Percentiles rank a stretch among this genome's conserved stretches.
phyloP scores from a whole-genome alignment of 2,113 vertebrate species.

The Gavialis gangeticus region DNA sequence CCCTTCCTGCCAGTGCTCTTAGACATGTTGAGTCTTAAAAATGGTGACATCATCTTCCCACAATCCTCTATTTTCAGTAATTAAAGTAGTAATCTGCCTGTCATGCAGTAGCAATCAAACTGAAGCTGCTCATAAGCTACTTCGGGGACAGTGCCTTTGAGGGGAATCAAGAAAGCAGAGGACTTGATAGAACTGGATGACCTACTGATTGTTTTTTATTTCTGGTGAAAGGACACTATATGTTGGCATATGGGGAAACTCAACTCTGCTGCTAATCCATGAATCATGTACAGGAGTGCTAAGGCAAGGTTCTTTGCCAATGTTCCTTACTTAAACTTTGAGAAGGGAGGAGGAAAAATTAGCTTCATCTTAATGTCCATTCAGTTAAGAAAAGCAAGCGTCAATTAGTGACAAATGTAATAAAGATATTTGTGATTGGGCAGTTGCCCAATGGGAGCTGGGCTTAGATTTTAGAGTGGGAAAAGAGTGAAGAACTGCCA shows the following conservation, averaged over 20 bases:
- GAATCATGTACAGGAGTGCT: slow-evolving; percentile 35
- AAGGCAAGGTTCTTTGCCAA: slow-evolving; percentile 23
- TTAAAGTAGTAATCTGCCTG: slow-evolving; percentile 57
- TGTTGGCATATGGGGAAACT: slow-evolving; percentile 57
- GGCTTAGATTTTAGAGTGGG: neutral
- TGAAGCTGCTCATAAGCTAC: slow-evolving; percentile 22
- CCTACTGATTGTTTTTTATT: slow-evolving; percentile 54
- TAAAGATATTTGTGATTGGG: neutral
- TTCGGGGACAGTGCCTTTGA: slow-evolving; percentile 36
- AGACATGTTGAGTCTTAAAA: slow-evolving; percentile 67
- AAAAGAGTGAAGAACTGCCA: neutral
- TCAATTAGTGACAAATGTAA: slow-evolving; percentile 33
- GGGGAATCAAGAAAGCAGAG: slow-evolving; percentile 44
- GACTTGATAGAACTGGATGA: slow-evolving; percentile 58
- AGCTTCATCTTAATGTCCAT: slow-evolving; percentile 54
- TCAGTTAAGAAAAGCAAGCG: slow-evolving; percentile 52
- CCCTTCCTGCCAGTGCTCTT: slow-evolving; percentile 74
- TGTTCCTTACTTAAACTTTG: neutral
- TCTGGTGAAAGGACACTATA: slow-evolving; percentile 25
- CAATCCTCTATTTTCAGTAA: slow-evolving; percentile 67
- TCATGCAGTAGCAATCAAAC: slow-evolving; percentile 32
- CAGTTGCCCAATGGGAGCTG: slow-evolving; percentile 46
- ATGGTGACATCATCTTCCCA: slow-evolving; percentile 63
- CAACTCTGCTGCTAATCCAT: slow-evolving; percentile 66
- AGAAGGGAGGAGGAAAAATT: slow-evolving; percentile 31